Evolutionary conservation across 2,113 vertebrate species (phyloP).

Genomic region (Varanus komodoensis): DNA sequence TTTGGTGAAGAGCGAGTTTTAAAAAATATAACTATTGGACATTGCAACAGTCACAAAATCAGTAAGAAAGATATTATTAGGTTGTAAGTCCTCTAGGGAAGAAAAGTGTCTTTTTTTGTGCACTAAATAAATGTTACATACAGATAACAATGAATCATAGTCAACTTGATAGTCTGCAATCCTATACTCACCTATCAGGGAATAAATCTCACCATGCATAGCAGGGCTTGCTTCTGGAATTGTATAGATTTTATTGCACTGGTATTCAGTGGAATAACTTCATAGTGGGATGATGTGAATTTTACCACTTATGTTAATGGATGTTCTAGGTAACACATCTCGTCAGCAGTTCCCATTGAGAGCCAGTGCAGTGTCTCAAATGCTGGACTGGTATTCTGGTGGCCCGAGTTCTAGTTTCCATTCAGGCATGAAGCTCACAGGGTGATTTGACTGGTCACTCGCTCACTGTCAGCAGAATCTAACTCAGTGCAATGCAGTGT

Average conservation of each 20-base stretch:
- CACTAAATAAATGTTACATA: neutral
- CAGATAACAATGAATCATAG: neutral
- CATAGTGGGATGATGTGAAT: neutral
- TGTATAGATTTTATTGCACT: neutral
- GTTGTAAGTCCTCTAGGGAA: neutral
- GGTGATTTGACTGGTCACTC: too few relatives aligned
- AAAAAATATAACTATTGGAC: constrained; percentile 41
- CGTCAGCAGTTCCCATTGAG: neutral
- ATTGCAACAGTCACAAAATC: constrained; percentile 17
- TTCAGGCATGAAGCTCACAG: too few relatives aligned
- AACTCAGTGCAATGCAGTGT: too few relatives aligned
- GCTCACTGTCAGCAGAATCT: too few relatives aligned
- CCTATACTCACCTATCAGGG: too few relatives aligned
- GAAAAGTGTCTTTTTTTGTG: neutral
- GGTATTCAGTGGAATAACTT: neutral
- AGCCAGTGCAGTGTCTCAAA: too few relatives aligned
- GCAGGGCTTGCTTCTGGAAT: neutral
- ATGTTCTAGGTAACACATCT: constrained; percentile 10
- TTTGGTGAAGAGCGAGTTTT: neutral
- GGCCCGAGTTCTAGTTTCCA: too few relatives aligned
- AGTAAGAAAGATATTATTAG: neutral
- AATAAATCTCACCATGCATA: neutral
- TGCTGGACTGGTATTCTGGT: too few relatives aligned
- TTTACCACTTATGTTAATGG: neutral
- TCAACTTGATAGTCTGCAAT: neutral